phyloP scores from a whole-genome alignment of 2,113 vertebrate species.

The Polypterus bichir region DNA sequence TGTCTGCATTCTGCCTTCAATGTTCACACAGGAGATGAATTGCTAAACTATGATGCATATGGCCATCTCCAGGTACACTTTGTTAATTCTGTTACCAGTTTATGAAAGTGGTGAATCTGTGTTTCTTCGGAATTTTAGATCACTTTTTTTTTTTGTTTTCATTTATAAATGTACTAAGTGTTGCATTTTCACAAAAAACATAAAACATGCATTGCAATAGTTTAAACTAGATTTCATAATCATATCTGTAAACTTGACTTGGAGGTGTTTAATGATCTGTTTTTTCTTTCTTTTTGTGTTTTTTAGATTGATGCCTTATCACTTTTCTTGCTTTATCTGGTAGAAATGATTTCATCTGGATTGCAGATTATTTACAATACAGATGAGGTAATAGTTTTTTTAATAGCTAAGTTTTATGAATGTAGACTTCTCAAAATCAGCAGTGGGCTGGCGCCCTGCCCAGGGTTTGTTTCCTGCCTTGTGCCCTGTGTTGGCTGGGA shows the following conservation, averaged over 20 bases:
- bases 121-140: too few species aligned
- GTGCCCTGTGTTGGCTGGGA: too few species aligned
- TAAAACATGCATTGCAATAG: too few species aligned
- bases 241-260: too few species aligned
- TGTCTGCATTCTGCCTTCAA: constrained; percentile 85
- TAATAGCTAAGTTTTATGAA: constrained; percentile 17
- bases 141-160: too few species aligned
- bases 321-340: constrained; percentile 87
- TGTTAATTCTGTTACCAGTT: too few species aligned
- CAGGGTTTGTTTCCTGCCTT: too few species aligned
- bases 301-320: constrained; percentile 80
- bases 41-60: constrained; percentile 58
- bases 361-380: constrained; percentile 98
- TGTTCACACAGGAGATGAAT: constrained; percentile 76
- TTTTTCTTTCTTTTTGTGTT: constrained; percentile 24
- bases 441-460: too few species aligned
- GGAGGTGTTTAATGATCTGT: background rate
- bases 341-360: constrained; percentile 95
- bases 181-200: too few species aligned
- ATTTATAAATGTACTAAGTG: too few species aligned
- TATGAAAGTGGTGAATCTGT: background rate
- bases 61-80: constrained; percentile 83
- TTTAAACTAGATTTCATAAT: too few species aligned
- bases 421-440: background rate
- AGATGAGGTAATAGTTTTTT: constrained; percentile 71